phyloP scores from a whole-genome alignment of 2,888 invertebrate genomes.

The Microchrysa polita region DNA sequence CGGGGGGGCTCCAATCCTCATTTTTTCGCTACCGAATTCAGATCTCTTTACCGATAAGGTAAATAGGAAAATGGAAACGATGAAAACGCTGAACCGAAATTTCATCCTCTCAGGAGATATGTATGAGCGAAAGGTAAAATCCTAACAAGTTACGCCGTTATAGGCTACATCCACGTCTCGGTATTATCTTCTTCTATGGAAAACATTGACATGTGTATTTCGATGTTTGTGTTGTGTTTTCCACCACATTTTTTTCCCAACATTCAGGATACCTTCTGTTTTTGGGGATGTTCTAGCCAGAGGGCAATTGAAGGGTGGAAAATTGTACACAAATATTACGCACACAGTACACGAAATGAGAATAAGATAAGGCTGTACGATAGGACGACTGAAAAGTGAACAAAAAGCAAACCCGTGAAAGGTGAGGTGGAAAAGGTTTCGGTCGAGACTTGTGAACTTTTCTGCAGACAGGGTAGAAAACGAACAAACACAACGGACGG shows the following conservation, averaged over 20 bases:
- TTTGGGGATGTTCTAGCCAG: slow-evolving; percentile 29
- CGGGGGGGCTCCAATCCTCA: background rate
- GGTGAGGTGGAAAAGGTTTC: slow-evolving; percentile 17
- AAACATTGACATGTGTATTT: slow-evolving; percentile 43
- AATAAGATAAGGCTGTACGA: slow-evolving; percentile 28
- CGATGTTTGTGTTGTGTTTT: slow-evolving; percentile 46
- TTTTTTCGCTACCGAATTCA: slow-evolving; percentile 9
- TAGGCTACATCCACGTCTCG: slow-evolving; percentile 28
- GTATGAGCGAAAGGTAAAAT: background rate
- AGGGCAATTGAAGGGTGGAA: slow-evolving; percentile 44
- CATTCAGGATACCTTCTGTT: slow-evolving; percentile 1
- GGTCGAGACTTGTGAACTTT: background rate
- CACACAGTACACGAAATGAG: slow-evolving; percentile 36
- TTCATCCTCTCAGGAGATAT: slow-evolving; percentile 22
- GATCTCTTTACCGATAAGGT: slow-evolving; percentile 43
- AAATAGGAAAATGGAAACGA: slow-evolving; percentile 33
- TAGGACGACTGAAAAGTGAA: slow-evolving; percentile 11
- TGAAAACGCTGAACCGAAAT: slow-evolving; percentile 29
- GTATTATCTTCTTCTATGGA: slow-evolving; percentile 37
- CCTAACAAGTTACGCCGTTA: slow-evolving; percentile 8
- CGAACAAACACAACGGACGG: no score
- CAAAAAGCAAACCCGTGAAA: slow-evolving; percentile 24
- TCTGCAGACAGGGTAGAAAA: slow-evolving; percentile 16
- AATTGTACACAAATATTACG: slow-evolving; percentile 33
- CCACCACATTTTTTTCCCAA: slow-evolving; percentile 13